Base-by-base conservation (phyloP, 2,797 vertebrate genomes). In the Scolopax bukidnonensis region DNA sequence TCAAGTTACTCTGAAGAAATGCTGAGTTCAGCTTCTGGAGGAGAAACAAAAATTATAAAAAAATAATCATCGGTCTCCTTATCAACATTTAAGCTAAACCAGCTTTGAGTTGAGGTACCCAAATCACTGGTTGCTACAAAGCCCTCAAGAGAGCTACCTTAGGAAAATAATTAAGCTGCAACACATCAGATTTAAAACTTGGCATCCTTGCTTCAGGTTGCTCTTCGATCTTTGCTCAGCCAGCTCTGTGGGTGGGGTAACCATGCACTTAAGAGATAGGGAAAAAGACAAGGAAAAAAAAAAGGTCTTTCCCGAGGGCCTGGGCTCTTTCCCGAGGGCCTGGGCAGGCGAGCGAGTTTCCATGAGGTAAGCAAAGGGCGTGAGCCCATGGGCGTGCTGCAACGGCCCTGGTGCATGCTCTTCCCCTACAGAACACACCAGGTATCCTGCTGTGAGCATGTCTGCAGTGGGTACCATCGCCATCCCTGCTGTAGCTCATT, bases 1-100 rank as follows among this genome's bases (percentile, higher is more conserved):
- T 90, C 81, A 78, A 79, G 43, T 38, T 74, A 60, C 60, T 93
- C 81, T 38, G 68, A 89, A 95, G 56, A 93, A 96, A 60, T 71
- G 91, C 88, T 90, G 90, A 93, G 86, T 84, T 92, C 84, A 89
- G 81, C 78, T 93, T 92, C 68, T 87, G 24, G 41, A 82, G 32
- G 3, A 4, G 10, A 56, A 68, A 61, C 18, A 28, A 59, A 38
- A 54, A n/a, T 24, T 24, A n/a, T 5, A 38, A 60, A 40, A 43
- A 69, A 60, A 43, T 6, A 81, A 59, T 33, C 30, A 60, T 40
- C 60, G 43, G 13, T 14, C 24, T 84, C 12, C 33, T 90, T 64
- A 91, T 82, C 12, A 87, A 51, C 47, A 40, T 36, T 81, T 73
- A 74, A 89, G 71, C 38, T 78, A 85, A 86, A 86, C 1, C 27